Evolutionary conservation across 2,797 vertebrate species (phyloP), one percentile per base, ranked within the genome.

Genomic region (Rhinichthys osculus): DNA sequence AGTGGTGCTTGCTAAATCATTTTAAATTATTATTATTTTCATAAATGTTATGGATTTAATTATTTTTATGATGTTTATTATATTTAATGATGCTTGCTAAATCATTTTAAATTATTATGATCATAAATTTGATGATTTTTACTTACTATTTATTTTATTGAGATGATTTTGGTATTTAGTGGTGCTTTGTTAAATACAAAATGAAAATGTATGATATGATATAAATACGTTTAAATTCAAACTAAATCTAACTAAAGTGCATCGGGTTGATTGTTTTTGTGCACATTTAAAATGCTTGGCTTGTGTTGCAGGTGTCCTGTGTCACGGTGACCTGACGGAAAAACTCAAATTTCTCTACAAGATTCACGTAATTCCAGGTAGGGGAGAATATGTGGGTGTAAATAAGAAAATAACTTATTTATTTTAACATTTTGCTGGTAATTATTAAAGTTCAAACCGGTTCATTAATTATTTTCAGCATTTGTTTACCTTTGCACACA

Each of bases 281-380:
- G 7, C 3, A 27, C 62, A 16, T 27, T 59, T 81, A 66, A 78
- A 35, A 3, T 64, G 3, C 7, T 38, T 30, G 47, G 33, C 13
- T 54, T 52, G 42, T 81, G 19, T 35, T 16, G 66, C 87, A 99
- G 98, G 98, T 92, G 95, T 97, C 1, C 95, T 98, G 0, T 99
- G 95, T 91, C 97, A 99, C 0, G 96, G 97, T 44, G 98, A 99
- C 90, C 97, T 99, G 83, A 97, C 95, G 0, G 98, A 99, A 92
- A 99, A 98, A 86, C 95, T 99, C 90, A 99, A 97, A 87, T 95
- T 99, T 0, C 94, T 99, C 69, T 99, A 99, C 91, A 98, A 96
- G 94, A 97, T 99, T 95, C 98, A 99, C 0, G 95, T 99, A 79
- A 90, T 99, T 88, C 97, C 98, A 66, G 98, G 98, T 99, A 90